These are phyloP conservation scores for Thaumetopoea pityocampa DNA, from an alignment of 1,140 invertebrate species.

Conservation along the genomic window DNA sequence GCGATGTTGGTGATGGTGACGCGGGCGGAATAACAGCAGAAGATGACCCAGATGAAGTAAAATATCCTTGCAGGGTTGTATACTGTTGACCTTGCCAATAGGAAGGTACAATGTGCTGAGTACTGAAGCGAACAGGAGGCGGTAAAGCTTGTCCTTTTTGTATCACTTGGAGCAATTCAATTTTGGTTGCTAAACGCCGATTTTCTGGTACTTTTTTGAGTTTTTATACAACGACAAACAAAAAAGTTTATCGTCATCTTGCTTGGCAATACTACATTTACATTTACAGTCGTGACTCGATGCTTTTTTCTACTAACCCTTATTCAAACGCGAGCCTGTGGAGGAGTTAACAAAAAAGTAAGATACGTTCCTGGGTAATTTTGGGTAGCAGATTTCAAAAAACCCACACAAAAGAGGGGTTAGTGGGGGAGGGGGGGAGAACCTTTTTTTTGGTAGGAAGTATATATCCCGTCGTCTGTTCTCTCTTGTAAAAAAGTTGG, in stretches of 20 bases:
- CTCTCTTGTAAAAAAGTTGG: no score
- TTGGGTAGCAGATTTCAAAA: no score
- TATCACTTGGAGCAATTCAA: conserved; percentile 25
- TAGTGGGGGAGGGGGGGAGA: no score
- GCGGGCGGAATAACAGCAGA: conserved; percentile 9
- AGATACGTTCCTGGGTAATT: no score
- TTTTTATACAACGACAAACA: conserved; percentile 19
- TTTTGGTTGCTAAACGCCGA: conserved; percentile 8
- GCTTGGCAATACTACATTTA: conserved; percentile 22
- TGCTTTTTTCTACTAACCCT: conserved; percentile 25
- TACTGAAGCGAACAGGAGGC: conserved; percentile 20
- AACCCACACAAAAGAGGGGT: no score
- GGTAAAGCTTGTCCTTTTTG: conserved; percentile 25
- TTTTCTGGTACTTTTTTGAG: conserved; percentile 5
- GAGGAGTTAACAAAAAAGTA: no score
- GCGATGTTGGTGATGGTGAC: conserved; percentile 9
- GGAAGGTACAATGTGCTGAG: conserved; percentile 19
- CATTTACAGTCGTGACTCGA: conserved; percentile 11
- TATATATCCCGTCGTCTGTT: no score
- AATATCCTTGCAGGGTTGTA: conserved; percentile 23
- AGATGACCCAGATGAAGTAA: conserved; percentile 17
- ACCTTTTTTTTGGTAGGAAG: no score
- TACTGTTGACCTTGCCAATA: conserved; percentile 15
- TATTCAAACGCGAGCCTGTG: no score
- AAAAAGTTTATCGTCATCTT: conserved; percentile 29